Base-by-base conservation (phyloP, 2,888 invertebrate species). In the Hydraecia micacea region DNA sequence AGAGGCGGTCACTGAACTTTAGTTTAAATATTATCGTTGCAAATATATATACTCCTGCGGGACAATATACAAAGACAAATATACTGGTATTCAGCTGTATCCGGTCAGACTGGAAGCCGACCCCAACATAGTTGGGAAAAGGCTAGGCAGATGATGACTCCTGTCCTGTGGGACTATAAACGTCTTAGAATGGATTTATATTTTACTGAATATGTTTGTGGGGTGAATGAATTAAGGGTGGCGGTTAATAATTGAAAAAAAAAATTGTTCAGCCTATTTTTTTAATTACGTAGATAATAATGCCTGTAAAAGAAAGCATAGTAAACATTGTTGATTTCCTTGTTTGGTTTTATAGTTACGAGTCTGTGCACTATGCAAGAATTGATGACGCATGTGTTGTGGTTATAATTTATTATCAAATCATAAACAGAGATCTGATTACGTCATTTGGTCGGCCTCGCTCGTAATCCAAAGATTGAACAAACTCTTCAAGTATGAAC, bases 401-500 rank as follows among this genome's bases (percentile, higher is more conserved):
- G 1, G 28, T 9, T 42, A 42, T 18, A 39, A 68, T 46, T 28
- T 46, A 46, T 46, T 6, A 28, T 28, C 28, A 7, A 42, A 39
- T 32, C 32, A 21, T 32, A 32, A 2, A 11, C 32, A 7, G 5
- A 11, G 63, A 36, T 65, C 13, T 25, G 7, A 36, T 36, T 25
- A 65, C 7, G 25, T 13, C 36, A 36, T 39, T 65, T 36, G 4
- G 46, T 15, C 11, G 1, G 0, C 32, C 15, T 36, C 9, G 18
- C 55, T 70, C 0, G 25, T 18, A 46, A 70, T 4, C 0, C 25
- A 62, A 49, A 28, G 13, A 67, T 36, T 42, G 13, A 21, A 28
- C 36, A 21, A 66, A 69, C 8, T 4, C 1, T 60, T 68, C 73
- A 74, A 77, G 73, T 76, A 72, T 85, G 67, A 25, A 87, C 72